A percentile compares a stretch with the other conserved stretches of the same genome.
Conservation (phyloP, 2,888 invertebrate species). For the Synanthedon myopaeformis region DNA sequence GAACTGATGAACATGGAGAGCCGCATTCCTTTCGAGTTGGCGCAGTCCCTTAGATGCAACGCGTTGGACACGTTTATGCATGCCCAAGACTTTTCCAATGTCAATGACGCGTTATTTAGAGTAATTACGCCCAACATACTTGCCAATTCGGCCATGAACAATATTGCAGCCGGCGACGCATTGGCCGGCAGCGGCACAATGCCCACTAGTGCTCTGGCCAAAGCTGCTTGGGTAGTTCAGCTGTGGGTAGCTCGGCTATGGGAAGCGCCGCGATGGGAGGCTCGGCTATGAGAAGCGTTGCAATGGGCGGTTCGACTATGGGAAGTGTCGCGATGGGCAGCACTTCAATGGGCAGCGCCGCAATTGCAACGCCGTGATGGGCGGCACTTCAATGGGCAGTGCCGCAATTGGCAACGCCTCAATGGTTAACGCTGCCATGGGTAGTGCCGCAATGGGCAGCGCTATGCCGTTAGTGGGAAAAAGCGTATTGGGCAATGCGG, state of each 20-base stretch:
- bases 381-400: slow-evolving; percentile 4
- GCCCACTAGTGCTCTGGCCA: slow-evolving; percentile 9
- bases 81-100: slow-evolving; percentile 5
- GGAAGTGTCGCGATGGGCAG: slow-evolving; percentile 4
- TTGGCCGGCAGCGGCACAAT: background rate
- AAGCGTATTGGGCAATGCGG: slow-evolving; percentile 3
- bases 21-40: no score
- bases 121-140: no score
- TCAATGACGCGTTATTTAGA: slow-evolving; percentile 13
- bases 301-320: slow-evolving; percentile 15
- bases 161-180: no score
- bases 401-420: slow-evolving; percentile 1
- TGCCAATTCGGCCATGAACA: no score
- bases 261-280: background rate
- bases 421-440: background rate
- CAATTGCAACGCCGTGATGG: slow-evolving; percentile 1
- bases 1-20: no score
- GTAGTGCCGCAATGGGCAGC: slow-evolving; percentile 4
- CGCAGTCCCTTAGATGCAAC: no score
- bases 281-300: background rate
- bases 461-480: slow-evolving; percentile 1
- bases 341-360: slow-evolving; percentile 2
- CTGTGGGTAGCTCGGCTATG: background rate
- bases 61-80: slow-evolving; percentile 9
- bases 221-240: slow-evolving; percentile 9